A percentile compares a stretch with the other conserved stretches of the same genome.
These are phyloP conservation scores for Andrena cerasifolii DNA, from an alignment of 1,140 invertebrate species.

Conservation along the genomic window DNA sequence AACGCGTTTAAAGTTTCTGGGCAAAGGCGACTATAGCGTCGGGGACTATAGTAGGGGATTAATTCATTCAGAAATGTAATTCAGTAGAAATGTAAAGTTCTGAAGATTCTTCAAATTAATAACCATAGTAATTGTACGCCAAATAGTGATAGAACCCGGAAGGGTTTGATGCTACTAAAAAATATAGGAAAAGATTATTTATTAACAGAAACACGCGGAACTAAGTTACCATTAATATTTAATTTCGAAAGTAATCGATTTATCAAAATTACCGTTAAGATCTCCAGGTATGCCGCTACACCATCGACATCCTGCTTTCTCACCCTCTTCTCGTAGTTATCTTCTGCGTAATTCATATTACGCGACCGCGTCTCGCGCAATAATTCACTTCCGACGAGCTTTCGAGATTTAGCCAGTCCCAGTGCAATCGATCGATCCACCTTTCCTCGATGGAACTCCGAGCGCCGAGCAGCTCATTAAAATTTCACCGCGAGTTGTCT, in stretches of 20 bases:
- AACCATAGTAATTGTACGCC: too few species aligned
- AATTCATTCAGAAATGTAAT: too few species aligned
- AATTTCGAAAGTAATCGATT: conserved; percentile 13
- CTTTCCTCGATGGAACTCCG: conserved; percentile 29
- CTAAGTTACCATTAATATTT: conserved; percentile 10
- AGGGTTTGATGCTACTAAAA: too few species aligned
- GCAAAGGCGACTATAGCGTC: too few species aligned
- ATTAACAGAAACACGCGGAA: neutral
- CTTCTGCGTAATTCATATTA: conserved; percentile 27
- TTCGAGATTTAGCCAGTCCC: conserved; percentile 55
- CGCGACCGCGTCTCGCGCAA: conserved; percentile 13
- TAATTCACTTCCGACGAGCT: conserved; percentile 58
- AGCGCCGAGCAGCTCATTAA: conserved; percentile 64
- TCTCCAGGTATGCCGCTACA: neutral
- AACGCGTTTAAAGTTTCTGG: too few species aligned
- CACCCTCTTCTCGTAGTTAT: neutral
- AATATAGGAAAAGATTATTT: too few species aligned
- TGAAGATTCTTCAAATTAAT: too few species aligned
- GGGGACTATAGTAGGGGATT: too few species aligned
- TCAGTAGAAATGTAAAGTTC: too few species aligned
- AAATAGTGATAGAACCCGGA: too few species aligned
- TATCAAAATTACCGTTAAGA: conserved; percentile 20
- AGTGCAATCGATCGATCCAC: conserved; percentile 51
- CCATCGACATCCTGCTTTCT: neutral
- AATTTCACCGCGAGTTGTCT: conserved; percentile 67